phyloP scores from a whole-genome alignment of 2,888 invertebrate species.

The Eilema caniola region DNA sequence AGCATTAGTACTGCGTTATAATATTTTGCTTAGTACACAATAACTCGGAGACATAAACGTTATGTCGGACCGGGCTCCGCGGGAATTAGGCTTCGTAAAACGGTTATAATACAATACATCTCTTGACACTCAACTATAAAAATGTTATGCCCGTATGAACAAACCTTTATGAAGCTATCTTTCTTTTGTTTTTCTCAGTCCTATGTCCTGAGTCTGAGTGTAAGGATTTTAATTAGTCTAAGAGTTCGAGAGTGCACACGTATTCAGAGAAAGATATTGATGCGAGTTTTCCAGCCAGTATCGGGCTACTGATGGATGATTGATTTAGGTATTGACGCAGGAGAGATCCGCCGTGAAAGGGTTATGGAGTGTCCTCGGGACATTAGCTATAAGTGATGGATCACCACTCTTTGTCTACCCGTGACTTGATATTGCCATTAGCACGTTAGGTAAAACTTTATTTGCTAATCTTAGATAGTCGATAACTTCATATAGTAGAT shows the following conservation, averaged over 20 bases:
- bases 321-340: constrained; percentile 58
- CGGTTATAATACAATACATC: constrained; percentile 41
- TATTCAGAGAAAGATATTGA: background rate
- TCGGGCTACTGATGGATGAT: constrained; percentile 50
- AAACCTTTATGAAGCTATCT: constrained; percentile 4
- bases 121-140: constrained; percentile 32
- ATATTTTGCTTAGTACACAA: constrained; percentile 70
- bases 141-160: constrained; percentile 6
- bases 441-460: constrained; percentile 38
- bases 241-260: background rate
- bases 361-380: constrained; percentile 70
- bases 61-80: constrained; percentile 52
- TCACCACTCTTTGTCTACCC: constrained; percentile 62
- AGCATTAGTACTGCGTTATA: constrained; percentile 73
- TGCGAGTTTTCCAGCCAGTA: constrained; percentile 14
- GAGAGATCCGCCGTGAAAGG: constrained; percentile 67
- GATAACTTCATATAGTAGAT: background rate
- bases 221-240: background rate
- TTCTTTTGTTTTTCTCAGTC: background rate
- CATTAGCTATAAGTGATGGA: constrained; percentile 81
- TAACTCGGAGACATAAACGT: constrained; percentile 61
- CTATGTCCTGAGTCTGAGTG: background rate
- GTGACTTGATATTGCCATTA: constrained; percentile 71
- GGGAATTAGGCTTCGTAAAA: constrained; percentile 56
- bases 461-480: constrained; percentile 26